These are phyloP conservation scores for Anorthoa munda DNA, from an alignment of 2,888 invertebrate genomes.

Conservation along the genomic window DNA sequence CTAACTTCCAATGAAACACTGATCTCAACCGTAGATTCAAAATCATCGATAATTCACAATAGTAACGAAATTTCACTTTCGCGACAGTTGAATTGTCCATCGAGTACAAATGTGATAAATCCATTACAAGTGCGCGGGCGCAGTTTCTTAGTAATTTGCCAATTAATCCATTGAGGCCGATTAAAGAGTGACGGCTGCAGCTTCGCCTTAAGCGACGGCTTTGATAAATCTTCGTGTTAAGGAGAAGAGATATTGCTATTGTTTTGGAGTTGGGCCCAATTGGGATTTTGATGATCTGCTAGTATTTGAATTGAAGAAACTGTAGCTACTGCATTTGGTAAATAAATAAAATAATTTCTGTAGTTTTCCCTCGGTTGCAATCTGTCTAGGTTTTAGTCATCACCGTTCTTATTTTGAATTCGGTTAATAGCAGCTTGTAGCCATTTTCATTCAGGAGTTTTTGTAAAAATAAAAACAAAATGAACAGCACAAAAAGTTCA, in stretches of 20 bases:
- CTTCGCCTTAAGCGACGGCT: constrained; percentile 30
- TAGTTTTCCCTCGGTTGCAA: too few species aligned
- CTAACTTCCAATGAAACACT: constrained; percentile 6
- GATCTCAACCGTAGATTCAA: constrained; percentile 3
- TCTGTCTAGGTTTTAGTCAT: too few species aligned
- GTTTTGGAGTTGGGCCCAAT: constrained; percentile 23
- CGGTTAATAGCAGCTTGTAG: too few species aligned
- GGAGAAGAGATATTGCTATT: constrained; percentile 22
- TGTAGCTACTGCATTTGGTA: too few species aligned
- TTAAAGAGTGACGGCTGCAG: constrained; percentile 40
- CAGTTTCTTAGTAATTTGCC: constrained; percentile 62
- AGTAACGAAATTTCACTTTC: constrained; percentile 48
- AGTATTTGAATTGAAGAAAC: too few species aligned
- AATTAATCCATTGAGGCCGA: constrained; percentile 64
- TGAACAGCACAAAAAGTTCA: too few species aligned
- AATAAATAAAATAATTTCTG: too few species aligned
- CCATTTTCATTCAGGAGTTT: too few species aligned
- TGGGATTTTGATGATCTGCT: background rate
- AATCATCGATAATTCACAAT: constrained; percentile 18
- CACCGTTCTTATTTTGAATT: too few species aligned
- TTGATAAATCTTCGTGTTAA: constrained; percentile 39
- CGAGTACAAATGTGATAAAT: constrained; percentile 56
- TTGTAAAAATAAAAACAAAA: too few species aligned
- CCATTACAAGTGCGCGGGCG: constrained; percentile 41
- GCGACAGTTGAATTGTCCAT: constrained; percentile 38